Percentiles rank a stretch among this genome's conserved stretches.
phyloP scores from a whole-genome alignment of 2,113 vertebrate species.

The Zosterops borbonicus region DNA sequence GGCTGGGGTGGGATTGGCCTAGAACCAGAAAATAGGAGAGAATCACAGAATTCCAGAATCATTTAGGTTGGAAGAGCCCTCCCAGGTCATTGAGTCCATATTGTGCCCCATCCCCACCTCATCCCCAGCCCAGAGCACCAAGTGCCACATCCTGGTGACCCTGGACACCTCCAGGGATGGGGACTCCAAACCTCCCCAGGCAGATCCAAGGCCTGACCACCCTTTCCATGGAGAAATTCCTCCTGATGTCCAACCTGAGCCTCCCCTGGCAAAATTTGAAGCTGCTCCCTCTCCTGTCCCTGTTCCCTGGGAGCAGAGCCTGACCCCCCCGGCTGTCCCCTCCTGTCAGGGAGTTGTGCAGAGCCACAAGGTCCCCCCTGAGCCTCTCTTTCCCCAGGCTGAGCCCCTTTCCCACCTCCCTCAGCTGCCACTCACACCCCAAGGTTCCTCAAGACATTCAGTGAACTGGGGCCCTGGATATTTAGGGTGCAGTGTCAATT shows the following conservation, averaged over 20 bases:
- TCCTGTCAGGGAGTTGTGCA: not conserved
- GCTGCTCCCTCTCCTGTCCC: not conserved
- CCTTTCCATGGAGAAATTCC: not conserved
- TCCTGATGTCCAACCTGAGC: accelerated
- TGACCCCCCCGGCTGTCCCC: not conserved
- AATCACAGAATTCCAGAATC: not conserved
- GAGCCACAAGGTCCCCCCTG: not conserved
- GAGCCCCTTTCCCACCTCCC: not conserved
- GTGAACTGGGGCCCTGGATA: accelerated
- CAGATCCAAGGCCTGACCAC: not conserved
- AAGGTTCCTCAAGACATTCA: not conserved
- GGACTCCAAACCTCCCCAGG: not conserved
- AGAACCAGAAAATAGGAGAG: not conserved
- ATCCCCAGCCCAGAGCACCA: not conserved
- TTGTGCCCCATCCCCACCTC: not conserved
- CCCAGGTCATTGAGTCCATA: not conserved
- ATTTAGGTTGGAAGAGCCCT: not conserved
- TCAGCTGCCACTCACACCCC: not conserved
- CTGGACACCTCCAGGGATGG: not conserved
- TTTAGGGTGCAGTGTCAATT: not conserved
- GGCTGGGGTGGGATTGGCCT: not conserved
- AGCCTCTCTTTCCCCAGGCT: not conserved
- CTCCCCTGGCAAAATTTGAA: not conserved
- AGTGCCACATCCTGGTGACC: not conserved
- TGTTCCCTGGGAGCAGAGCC: not conserved